A percentile compares a stretch with the other conserved stretches of the same genome.
phyloP scores from a whole-genome alignment of 2,888 invertebrate genomes.

The Amiota minor region DNA sequence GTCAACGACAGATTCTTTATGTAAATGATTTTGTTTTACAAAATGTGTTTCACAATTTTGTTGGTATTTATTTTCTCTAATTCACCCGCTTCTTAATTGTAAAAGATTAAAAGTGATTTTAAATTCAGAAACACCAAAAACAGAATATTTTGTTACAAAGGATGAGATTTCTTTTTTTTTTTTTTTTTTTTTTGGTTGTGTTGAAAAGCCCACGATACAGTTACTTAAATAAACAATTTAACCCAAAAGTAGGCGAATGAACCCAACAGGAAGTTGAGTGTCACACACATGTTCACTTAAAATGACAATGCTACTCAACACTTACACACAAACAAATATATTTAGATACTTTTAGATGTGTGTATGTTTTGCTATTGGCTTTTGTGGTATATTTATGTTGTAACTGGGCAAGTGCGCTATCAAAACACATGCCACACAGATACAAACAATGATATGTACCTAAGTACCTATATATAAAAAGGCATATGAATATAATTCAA shows the following conservation, averaged over 20 bases:
- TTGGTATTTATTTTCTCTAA: too few relatives aligned
- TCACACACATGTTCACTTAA: constrained; percentile 10
- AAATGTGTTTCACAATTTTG: background rate
- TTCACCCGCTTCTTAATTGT: too few relatives aligned
- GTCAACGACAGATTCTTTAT: background rate
- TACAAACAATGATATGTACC: too few relatives aligned
- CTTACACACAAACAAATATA: background rate
- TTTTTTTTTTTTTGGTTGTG: background rate
- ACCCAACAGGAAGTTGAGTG: constrained; percentile 15
- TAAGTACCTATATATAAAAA: too few relatives aligned
- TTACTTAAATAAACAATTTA: background rate
- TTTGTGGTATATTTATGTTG: constrained; percentile 34
- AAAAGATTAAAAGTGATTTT: too few relatives aligned
- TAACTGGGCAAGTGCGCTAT: constrained; percentile 12
- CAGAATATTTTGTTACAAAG: too few relatives aligned
- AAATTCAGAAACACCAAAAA: too few relatives aligned
- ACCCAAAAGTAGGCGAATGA: constrained; percentile 9
- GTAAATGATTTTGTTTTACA: constrained; percentile 7
- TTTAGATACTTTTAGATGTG: constrained; percentile 7
- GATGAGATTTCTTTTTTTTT: background rate
- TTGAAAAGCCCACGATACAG: background rate
- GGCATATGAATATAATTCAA: too few relatives aligned
- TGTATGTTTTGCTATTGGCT: constrained; percentile 30
- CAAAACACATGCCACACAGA: background rate
- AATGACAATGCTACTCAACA: constrained; percentile 20